Evolutionary conservation across 2,888 invertebrate species (phyloP).

Genomic region (Drosophila fungiperda): DNA sequence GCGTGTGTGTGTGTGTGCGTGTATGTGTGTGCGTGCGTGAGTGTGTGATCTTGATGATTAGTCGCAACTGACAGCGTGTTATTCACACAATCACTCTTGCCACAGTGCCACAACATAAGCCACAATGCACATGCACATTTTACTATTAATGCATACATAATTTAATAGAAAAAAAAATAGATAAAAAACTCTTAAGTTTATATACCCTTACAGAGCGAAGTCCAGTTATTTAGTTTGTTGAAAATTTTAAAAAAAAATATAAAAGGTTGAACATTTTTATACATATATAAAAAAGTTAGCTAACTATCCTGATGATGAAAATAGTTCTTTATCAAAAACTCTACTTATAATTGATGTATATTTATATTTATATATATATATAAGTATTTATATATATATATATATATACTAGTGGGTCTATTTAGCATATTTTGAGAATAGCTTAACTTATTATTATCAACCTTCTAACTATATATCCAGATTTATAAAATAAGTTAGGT

Average conservation of each 20-base stretch:
- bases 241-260: background rate
- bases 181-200: background rate
- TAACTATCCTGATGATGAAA: background rate
- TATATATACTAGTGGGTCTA: background rate
- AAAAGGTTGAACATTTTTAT: background rate
- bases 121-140: constrained; percentile 18
- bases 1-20: background rate
- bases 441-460: no score
- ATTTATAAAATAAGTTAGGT: no score
- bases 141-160: constrained; percentile 19
- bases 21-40: background rate
- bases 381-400: background rate
- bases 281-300: background rate
- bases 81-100: constrained; percentile 47
- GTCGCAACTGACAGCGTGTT: constrained; percentile 42
- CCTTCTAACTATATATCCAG: no score
- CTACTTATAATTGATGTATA: background rate
- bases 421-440: background rate
- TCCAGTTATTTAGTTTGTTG: background rate
- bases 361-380: background rate
- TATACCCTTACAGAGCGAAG: background rate
- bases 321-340: background rate
- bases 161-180: constrained; percentile 14
- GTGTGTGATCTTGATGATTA: constrained; percentile 54
- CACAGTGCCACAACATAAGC: constrained; percentile 35